Base-by-base conservation (phyloP, 1,140 invertebrate species). In the Apis florea region DNA sequence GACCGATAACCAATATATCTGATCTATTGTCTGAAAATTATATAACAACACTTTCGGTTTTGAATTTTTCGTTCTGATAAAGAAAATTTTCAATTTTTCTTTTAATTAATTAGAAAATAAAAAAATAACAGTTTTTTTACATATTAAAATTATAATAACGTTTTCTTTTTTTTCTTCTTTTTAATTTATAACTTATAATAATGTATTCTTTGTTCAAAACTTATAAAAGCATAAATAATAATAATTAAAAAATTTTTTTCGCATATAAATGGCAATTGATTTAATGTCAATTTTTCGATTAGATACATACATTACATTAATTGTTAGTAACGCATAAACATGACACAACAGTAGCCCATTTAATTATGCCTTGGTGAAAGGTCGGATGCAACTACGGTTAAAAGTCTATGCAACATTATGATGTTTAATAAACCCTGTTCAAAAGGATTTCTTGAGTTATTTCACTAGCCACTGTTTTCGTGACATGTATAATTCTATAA, bases 301-400 rank as follows among this genome's bases (percentile, higher is more conserved):
- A 15, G 26, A 53, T 61, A 49, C 53, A 56, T 40, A 40, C 6
- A 40, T 66, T 72, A 61, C 51, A 69, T 64, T 82, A 78, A 83
- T 85, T 78, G 63, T 79, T 59, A 54, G 58, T 64, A 31, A 80
- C 71, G 56, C 59, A 31, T 19, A 56, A 26, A 58, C 58, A 24
- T 64, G 54, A 85, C 79, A 53, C 54, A 40, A 76, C 69, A 40
- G 12, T 54, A 75, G 84, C 56, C 59, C 54, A 69, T 86, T 61
- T 83, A 86, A 86, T 86, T 86, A 83, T 79, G 82, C 49, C 56
- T 67, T 31, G 81, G 84, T 86, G 84, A 86, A 86, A 86, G 84
- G 84, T n/a, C n/a, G n/a, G 71, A 59, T 59, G 24, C 77, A 74
- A 74, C 79, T 78, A 61, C 69, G 61, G 54, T 71, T 76, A 80